A percentile compares a stretch with the other conserved stretches of the same genome.
These are phyloP conservation scores for Diadegma fenestrale DNA, from an alignment of 2,888 invertebrate genomes.

Conservation along the genomic window DNA sequence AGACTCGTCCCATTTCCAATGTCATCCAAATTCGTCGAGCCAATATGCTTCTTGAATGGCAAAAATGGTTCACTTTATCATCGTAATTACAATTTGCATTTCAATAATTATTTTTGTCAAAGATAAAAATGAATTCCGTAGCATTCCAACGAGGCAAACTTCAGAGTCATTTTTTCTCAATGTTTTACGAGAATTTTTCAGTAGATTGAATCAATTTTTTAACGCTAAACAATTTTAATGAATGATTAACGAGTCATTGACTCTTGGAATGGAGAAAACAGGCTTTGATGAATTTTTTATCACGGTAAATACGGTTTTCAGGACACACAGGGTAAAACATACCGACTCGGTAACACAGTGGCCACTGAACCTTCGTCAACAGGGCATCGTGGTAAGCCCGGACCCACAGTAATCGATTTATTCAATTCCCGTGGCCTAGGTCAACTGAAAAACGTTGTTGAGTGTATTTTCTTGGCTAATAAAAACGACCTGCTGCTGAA, in stretches of 20 bases:
- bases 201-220: too few relatives aligned
- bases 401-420: constrained; percentile 61
- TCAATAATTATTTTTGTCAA: too few relatives aligned
- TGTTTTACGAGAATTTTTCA: too few relatives aligned
- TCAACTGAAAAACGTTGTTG: constrained; percentile 4
- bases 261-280: not conserved
- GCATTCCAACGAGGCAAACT: too few relatives aligned
- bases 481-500: not conserved
- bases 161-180: too few relatives aligned
- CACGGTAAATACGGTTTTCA: constrained; percentile 5
- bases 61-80: too few relatives aligned
- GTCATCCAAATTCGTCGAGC: too few relatives aligned
- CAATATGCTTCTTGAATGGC: too few relatives aligned
- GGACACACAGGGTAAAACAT: constrained; percentile 7
- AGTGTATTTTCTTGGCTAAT: not conserved
- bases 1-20: too few relatives aligned
- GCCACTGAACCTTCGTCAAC: constrained; percentile 51
- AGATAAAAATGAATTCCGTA: too few relatives aligned
- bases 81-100: too few relatives aligned
- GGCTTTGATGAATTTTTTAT: not conserved
- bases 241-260: not conserved
- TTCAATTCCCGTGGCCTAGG: constrained; percentile 46
- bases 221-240: too few relatives aligned
- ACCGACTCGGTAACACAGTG: constrained; percentile 5
- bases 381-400: constrained; percentile 54